A percentile compares a stretch with the other conserved stretches of the same genome.
phyloP scores from a whole-genome alignment of 2,113 vertebrate species.

The Rynchops niger region DNA sequence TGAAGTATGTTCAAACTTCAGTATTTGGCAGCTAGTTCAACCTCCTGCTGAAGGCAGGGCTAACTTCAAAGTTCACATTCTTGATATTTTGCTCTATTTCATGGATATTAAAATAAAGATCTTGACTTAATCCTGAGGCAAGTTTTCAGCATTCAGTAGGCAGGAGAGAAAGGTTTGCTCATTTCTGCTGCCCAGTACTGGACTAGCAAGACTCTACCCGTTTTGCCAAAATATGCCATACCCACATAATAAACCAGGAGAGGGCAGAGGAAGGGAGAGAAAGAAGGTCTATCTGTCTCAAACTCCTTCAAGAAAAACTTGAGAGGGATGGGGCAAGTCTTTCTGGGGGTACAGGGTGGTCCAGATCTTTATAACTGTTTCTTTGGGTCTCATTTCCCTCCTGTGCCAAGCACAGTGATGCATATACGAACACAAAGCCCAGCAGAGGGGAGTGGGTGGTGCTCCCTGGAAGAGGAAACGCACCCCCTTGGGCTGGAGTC shows the following conservation, averaged over 20 bases:
- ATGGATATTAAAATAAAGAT: background rate
- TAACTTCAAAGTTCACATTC: background rate
- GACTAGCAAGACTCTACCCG: accelerated
- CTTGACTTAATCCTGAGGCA: background rate
- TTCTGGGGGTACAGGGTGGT: background rate
- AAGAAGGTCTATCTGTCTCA: background rate
- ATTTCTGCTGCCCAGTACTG: background rate
- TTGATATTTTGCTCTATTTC: background rate
- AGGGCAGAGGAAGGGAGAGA: background rate
- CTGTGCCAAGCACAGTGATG: background rate
- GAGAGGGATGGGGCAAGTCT: background rate
- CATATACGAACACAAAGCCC: background rate
- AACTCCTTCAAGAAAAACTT: background rate
- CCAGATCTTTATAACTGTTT: background rate
- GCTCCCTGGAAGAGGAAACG: background rate
- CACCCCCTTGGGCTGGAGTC: accelerated
- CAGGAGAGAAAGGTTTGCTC: background rate
- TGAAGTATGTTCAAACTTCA: background rate
- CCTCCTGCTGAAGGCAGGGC: background rate
- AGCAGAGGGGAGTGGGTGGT: background rate
- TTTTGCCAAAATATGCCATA: background rate
- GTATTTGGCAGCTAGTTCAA: background rate
- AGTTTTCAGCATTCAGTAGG: background rate
- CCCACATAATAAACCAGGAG: accelerated
- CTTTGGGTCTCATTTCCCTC: background rate